Conservation (phyloP, 2,888 invertebrate genomes). For the Ormyrus thymus region DNA sequence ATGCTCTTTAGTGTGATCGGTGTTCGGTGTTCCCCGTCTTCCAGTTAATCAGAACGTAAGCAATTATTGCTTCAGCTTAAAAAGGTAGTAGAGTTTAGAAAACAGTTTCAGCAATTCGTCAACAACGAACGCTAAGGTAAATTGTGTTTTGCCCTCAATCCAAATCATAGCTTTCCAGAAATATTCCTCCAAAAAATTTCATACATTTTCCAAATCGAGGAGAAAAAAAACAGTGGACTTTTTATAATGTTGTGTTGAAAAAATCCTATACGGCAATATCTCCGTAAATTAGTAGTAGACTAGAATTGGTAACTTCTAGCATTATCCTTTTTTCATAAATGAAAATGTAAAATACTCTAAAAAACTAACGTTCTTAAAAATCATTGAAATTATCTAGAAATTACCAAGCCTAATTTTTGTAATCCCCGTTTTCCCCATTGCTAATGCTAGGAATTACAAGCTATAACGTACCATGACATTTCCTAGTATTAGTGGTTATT, state of each 20-base stretch:
- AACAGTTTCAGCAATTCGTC: slow-evolving; percentile 20
- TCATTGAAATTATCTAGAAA: slow-evolving; percentile 26
- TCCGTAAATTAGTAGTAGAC: slow-evolving; percentile 46
- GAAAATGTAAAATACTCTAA: neutral
- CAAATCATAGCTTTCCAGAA: neutral
- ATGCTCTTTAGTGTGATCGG: slow-evolving; percentile 28
- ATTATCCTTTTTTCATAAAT: neutral
- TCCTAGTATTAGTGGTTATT: neutral
- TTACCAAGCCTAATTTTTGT: slow-evolving; percentile 15
- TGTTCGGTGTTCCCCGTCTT: slow-evolving; percentile 27
- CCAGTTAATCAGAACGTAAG: slow-evolving; percentile 18
- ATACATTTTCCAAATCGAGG: slow-evolving; percentile 24
- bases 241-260: slow-evolving; percentile 29
- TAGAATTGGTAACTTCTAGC: slow-evolving; percentile 38
- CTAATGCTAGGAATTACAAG: neutral
- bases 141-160: slow-evolving; percentile 27
- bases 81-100: slow-evolving; percentile 22
- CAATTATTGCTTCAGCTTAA: neutral
- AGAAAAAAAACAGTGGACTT: slow-evolving; percentile 52
- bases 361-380: neutral
- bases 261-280: slow-evolving; percentile 18
- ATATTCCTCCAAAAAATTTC: neutral
- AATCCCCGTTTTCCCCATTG: neutral
- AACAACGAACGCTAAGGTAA: slow-evolving; percentile 52
- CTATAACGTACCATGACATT: too few relatives aligned